These are phyloP conservation scores for Syndactyla subalaris DNA, from an alignment of 2,797 vertebrate species.

Conservation along the genomic window DNA sequence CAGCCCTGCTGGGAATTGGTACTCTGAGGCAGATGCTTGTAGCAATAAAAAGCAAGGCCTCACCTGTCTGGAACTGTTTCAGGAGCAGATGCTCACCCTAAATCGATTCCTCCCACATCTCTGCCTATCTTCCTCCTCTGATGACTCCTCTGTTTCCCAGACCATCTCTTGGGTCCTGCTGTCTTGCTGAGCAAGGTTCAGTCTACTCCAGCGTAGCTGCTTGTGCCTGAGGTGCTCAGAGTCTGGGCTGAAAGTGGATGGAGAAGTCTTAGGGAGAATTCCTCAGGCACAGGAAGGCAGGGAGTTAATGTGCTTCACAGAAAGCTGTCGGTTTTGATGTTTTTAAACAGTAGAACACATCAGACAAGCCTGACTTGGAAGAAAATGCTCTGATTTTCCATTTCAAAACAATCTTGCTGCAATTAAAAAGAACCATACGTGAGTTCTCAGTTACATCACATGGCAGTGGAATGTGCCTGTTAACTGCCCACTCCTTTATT, in stretches of 20 bases:
- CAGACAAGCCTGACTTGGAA: not conserved
- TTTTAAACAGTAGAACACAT: not conserved
- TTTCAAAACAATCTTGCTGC: not conserved
- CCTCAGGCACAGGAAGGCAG: not conserved
- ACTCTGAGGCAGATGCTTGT: not conserved
- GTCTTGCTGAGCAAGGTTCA: not conserved
- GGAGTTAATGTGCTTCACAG: not conserved
- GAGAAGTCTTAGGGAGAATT: not conserved
- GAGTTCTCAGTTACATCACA: not conserved
- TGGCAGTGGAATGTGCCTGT: not conserved
- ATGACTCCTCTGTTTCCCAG: not conserved
- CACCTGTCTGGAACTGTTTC: not conserved
- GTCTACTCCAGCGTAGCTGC: not conserved
- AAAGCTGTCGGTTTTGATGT: not conserved
- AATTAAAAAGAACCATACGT: not conserved
- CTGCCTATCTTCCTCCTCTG: not conserved
- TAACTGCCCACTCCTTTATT: not conserved
- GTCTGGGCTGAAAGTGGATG: not conserved
- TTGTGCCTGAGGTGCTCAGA: not conserved
- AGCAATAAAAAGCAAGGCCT: conserved; percentile 18
- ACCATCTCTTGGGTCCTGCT: not conserved
- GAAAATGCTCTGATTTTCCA: not conserved
- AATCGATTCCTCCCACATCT: conserved; percentile 2
- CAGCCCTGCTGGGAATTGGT: not conserved
- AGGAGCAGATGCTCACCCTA: conserved; percentile 17